These are phyloP conservation scores for Brenthis daphne DNA, from an alignment of 2,888 invertebrate genomes.

Conservation along the genomic window DNA sequence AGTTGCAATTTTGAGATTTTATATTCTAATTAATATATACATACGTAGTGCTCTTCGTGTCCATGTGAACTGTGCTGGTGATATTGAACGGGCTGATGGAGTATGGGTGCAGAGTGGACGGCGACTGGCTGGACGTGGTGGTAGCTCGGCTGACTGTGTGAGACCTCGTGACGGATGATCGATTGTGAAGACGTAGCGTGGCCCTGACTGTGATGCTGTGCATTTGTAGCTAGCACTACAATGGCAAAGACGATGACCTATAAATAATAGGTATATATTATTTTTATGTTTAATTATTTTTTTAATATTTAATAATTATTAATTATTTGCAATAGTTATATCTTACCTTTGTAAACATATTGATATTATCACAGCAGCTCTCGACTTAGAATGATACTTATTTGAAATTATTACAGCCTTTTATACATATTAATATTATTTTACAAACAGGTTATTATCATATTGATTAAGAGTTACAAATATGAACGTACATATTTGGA, in stretches of 20 bases:
- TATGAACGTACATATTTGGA: not conserved
- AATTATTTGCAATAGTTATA: not conserved
- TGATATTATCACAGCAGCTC: conserved; percentile 42
- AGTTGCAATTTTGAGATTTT: too few relatives aligned
- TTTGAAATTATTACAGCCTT: conserved; percentile 44
- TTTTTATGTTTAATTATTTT: too few relatives aligned
- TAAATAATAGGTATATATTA: not conserved
- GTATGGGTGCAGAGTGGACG: conserved; percentile 19
- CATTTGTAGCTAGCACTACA: conserved; percentile 44
- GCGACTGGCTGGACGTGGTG: conserved; percentile 32
- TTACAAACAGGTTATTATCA: conserved; percentile 20
- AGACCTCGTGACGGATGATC: conserved; percentile 37
- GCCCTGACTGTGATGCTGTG: conserved; percentile 49
- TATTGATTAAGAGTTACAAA: conserved; percentile 11
- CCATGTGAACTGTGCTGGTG: not conserved
- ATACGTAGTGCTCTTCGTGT: conserved; percentile 6
- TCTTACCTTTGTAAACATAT: conserved; percentile 49
- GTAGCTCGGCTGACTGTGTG: conserved; percentile 37
- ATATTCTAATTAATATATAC: too few relatives aligned
- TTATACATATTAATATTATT: conserved; percentile 50
- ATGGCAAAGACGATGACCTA: conserved; percentile 37
- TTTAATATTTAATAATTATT: too few relatives aligned
- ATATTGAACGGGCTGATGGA: conserved; percentile 16
- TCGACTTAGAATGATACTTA: conserved; percentile 53
- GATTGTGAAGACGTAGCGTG: conserved; percentile 42